Evolutionary conservation across 1,140 invertebrate species (phyloP).

Genomic region (Brachionus plicatilis): DNA sequence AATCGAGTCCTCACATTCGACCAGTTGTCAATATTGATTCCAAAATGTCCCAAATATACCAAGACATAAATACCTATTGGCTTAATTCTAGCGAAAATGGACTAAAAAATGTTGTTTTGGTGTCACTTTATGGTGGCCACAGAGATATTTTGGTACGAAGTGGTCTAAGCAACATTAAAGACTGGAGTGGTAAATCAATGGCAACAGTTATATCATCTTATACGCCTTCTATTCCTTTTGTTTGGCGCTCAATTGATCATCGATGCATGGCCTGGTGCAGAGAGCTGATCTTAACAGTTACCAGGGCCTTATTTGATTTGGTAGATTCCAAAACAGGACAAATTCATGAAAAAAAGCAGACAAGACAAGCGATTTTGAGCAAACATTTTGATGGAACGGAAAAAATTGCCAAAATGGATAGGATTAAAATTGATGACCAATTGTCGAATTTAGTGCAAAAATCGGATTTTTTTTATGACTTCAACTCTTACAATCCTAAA

Average conservation of each 20-base stretch:
- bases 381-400: not conserved
- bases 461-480: not conserved
- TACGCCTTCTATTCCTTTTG: conserved; percentile 17
- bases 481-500: not conserved
- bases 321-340: not conserved
- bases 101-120: not conserved
- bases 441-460: not conserved
- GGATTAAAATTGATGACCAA: not conserved
- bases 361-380: not conserved
- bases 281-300: conserved; percentile 33
- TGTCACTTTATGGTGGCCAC: conserved; percentile 1
- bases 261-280: conserved; percentile 41
- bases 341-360: not conserved
- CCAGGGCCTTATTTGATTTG: conserved; percentile 24
- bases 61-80: conserved; percentile 7
- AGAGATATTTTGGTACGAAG: conserved; percentile 22
- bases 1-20: conserved; percentile 12
- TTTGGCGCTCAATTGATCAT: conserved; percentile 41
- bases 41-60: not conserved
- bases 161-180: not conserved
- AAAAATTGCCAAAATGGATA: not conserved
- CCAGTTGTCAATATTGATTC: conserved; percentile 26
- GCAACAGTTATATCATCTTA: conserved; percentile 11
- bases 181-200: not conserved
- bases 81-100: not conserved